These are phyloP conservation scores for Neogale vison DNA, from an alignment of 2,113 vertebrate species.

Conservation along the genomic window DNA sequence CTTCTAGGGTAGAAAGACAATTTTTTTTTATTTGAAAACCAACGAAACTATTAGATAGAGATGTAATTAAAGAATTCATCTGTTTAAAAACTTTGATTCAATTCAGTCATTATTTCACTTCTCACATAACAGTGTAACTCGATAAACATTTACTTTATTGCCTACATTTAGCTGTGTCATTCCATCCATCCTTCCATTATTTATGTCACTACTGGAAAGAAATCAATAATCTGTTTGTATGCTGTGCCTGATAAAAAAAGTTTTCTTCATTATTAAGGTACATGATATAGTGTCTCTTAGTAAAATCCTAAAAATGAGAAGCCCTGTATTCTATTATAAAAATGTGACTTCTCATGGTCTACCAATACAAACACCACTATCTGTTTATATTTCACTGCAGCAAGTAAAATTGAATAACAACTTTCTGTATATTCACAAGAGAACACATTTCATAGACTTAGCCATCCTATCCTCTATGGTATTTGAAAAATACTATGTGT, in stretches of 20 bases:
- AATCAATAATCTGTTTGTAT: conserved; percentile 33
- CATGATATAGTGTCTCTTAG: not conserved
- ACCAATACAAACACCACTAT: not conserved
- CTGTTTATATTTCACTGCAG: not conserved
- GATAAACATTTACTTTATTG: not conserved
- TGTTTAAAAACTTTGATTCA: conserved; percentile 11
- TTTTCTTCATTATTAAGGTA: conserved; percentile 24
- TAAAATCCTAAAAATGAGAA: conserved; percentile 15
- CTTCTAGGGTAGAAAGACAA: not conserved
- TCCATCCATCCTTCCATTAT: not conserved
- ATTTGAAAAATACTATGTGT: not conserved
- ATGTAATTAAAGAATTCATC: not conserved
- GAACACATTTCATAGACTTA: not conserved
- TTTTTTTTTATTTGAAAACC: not conserved
- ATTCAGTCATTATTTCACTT: not conserved
- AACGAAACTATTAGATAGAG: not conserved
- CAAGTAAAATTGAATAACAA: not conserved
- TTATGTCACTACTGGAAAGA: not conserved
- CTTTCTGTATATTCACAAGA: not conserved
- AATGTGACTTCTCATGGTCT: not conserved
- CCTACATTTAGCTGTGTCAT: not conserved
- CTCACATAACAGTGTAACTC: conserved; percentile 3
- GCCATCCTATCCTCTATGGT: not conserved
- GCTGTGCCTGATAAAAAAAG: not conserved
- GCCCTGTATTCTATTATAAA: not conserved